Base-by-base conservation (phyloP, 2,113 vertebrate species). In the Phaethon lepturus region DNA sequence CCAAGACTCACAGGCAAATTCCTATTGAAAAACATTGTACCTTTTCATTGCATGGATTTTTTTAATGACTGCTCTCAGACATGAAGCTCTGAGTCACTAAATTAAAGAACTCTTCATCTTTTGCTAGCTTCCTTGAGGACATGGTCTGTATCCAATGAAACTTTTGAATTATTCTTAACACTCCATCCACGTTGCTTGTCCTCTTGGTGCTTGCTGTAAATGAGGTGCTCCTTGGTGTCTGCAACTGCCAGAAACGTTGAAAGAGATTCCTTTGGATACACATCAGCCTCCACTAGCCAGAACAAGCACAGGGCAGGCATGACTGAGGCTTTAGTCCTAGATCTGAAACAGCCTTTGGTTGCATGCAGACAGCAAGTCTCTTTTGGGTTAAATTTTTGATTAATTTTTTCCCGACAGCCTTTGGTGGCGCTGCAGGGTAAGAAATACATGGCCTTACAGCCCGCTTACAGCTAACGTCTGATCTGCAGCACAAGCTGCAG, bases 341-440 rank as follows among this genome's bases (percentile, higher is more conserved):
- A 45, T 69, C 29, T 40, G 60, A 44, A 96, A 76, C 23, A 55
- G 87, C 16, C 1, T 52, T 42, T 35, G 71, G 53, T 80, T 71
- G 45, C 67, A 40, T 3, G 42, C 35, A 75, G 90, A 23, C 23
- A 66, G 53, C n/a, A 53, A 45, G 35, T n/a, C 59, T 90, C 40
- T 29, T 60, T 47, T 49, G 76, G 56, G 71, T 97, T 89, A 92
- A 91, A 74, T 78, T 95, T 68, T 3, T 1, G 56, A 42, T 35
- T 66, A 24, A 3, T 42, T 93, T 93, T 94, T 25, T 60, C 40
- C 40, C 2, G 20, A 8, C 38, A 72, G 90, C 96, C 97, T 96
- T 92, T 94, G 91, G 95, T 74, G 96, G 96, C 66, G 63, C 97
- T 98, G 90, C 85, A 97, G 96, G 91, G 94, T 90, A 98, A 98